Evolutionary conservation across 2,888 invertebrate species (phyloP).

Genomic region (Cancer borealis): DNA sequence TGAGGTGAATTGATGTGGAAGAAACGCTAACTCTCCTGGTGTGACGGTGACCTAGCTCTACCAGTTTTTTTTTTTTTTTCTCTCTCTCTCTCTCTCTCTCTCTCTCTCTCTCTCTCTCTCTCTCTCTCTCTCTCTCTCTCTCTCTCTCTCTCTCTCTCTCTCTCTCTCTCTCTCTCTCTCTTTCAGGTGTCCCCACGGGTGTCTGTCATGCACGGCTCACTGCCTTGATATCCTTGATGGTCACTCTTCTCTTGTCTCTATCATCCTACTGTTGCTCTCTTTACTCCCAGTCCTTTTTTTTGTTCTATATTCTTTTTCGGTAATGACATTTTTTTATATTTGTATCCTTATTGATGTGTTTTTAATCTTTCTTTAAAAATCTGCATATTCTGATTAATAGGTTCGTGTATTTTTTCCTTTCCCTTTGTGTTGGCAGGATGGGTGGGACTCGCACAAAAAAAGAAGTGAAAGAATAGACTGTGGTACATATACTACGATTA

Average conservation of each 20-base stretch:
- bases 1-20: too few relatives aligned
- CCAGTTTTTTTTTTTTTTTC: not conserved
- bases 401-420: too few relatives aligned
- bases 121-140: conserved; percentile 13
- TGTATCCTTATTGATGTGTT: not conserved
- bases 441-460: too few relatives aligned
- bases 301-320: not conserved
- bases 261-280: not conserved
- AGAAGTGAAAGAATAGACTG: too few relatives aligned
- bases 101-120: not conserved
- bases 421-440: too few relatives aligned
- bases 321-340: not conserved
- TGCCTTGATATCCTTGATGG: not conserved
- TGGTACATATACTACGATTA: too few relatives aligned
- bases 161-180: too few relatives aligned
- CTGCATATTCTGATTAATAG: too few relatives aligned
- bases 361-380: not conserved
- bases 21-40: too few relatives aligned
- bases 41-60: too few relatives aligned
- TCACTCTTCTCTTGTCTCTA: not conserved
- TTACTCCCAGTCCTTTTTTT: not conserved
- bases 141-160: too few relatives aligned
- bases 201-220: not conserved
- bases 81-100: conserved; percentile 26
- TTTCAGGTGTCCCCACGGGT: not conserved